Evolutionary conservation across 2,113 vertebrate genomes (phyloP), one percentile per base, ranked within the genome.

Genomic region (Coryphaenoides rupestris): DNA sequence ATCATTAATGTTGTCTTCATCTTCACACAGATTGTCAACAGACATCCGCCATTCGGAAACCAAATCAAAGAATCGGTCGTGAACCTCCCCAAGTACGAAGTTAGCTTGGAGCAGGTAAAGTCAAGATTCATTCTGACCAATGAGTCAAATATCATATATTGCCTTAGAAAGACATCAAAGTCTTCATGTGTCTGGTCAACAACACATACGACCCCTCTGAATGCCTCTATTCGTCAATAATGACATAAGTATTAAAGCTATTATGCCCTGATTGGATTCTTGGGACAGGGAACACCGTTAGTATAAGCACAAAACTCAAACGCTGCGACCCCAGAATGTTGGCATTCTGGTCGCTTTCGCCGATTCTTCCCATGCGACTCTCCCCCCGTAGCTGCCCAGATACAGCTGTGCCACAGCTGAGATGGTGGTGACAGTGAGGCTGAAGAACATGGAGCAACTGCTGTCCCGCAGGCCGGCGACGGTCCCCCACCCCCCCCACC

Each of bases 31-130:
- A 95, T 99, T 89, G 85, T 99, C 74, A 99, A 95, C 86, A 93
- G 96, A 74, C 94, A 98, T 70, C 96, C 96, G 46, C 96, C 95
- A 23, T 98, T 99, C 92, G 97, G 97, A 81, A 99, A 94, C 79
- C 96, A 96, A 78, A 97, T 99, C 84, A 96, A 91, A 91, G 96
- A 99, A 63, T 90, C 93, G 72, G 92, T 97, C 75, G 76, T 87
- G 28, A 84, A 91, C 75, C 93, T 99, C 68, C 96, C 97, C 12
- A 97, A 95, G 85, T 98, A 98, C 55, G 90, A 93, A 79, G 79
- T 98, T 65, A 80, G 78, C 60, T 58, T 97, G 72, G 90, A 96
- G 63, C 95, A 97, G 94, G 95, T 90, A 72, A 75, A 69, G 9
- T 40, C n/a, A 7, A 2, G 33, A 40, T 40, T 13, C 33, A 40